These are phyloP conservation scores for Coenonympha glycerion DNA, from an alignment of 2,888 invertebrate species.

Conservation along the genomic window DNA sequence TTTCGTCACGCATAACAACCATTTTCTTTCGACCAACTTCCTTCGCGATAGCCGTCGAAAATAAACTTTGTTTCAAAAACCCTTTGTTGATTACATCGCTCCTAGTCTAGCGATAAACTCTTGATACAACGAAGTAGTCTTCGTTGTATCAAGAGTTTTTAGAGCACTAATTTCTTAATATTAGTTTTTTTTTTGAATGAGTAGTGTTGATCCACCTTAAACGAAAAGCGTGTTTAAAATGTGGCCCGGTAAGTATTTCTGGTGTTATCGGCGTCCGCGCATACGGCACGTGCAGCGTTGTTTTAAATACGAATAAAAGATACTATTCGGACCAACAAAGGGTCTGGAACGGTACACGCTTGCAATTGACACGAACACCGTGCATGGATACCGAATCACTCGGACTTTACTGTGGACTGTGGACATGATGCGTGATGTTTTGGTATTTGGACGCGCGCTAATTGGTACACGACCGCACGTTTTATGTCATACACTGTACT, in stretches of 20 bases:
- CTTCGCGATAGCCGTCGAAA: too few species aligned
- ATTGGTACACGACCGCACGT: constrained; percentile 15
- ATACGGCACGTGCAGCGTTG: constrained; percentile 27
- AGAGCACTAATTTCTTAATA: too few species aligned
- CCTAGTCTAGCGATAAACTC: too few species aligned
- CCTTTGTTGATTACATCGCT: too few species aligned
- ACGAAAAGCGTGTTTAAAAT: constrained; percentile 28
- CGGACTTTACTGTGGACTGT: not conserved
- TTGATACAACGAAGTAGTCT: too few species aligned
- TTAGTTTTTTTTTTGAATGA: too few species aligned
- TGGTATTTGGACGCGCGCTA: constrained; percentile 19
- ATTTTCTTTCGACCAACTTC: too few species aligned
- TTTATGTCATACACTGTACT: not conserved
- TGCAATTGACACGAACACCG: constrained; percentile 26
- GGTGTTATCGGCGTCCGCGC: constrained; percentile 27
- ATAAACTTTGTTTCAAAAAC: too few species aligned
- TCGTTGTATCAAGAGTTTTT: too few species aligned
- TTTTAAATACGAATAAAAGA: constrained; percentile 31
- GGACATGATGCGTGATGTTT: constrained; percentile 23
- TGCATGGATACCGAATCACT: constrained; percentile 19
- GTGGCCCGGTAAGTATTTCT: constrained; percentile 28
- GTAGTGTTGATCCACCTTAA: constrained; percentile 15
- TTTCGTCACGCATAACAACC: too few species aligned
- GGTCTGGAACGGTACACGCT: constrained; percentile 24
- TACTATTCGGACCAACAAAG: constrained; percentile 26